Evolutionary conservation across 1,140 invertebrate species (phyloP).

Genomic region (Drosophila chauvacae): DNA sequence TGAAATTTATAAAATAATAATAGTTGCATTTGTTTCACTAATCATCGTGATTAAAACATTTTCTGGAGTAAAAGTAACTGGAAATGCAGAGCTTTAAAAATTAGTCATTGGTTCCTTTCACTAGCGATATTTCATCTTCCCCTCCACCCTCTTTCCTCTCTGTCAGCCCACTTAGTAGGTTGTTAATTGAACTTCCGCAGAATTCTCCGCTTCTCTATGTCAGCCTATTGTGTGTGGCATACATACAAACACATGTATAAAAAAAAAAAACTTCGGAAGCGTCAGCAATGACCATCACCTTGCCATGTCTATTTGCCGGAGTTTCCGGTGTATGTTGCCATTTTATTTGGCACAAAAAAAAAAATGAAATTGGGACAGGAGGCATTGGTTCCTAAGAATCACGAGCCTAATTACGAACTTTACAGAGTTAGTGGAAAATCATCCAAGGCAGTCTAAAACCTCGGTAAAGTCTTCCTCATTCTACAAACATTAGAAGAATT

Average conservation of each 20-base stretch:
- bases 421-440: no score
- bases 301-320: conserved; percentile 37
- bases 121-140: background rate
- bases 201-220: conserved; percentile 39
- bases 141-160: conserved; percentile 1
- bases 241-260: background rate
- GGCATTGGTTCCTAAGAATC: conserved; percentile 2
- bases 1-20: background rate
- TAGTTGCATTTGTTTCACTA: background rate
- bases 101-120: conserved; percentile 12
- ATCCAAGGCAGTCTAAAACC: background rate
- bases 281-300: conserved; percentile 60
- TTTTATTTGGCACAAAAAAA: conserved; percentile 26
- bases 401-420: conserved; percentile 1
- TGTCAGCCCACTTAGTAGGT: conserved; percentile 22
- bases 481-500: background rate
- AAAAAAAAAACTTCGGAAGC: conserved; percentile 25
- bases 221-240: conserved; percentile 37
- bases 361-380: conserved; percentile 8
- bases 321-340: conserved; percentile 44
- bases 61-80: background rate
- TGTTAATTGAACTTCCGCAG: conserved; percentile 68
- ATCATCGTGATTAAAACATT: background rate
- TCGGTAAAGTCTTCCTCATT: no score
- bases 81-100: conserved; percentile 1